Evolutionary conservation across 1,140 invertebrate genomes (phyloP).

Genomic region (Drosophila sp.): DNA sequence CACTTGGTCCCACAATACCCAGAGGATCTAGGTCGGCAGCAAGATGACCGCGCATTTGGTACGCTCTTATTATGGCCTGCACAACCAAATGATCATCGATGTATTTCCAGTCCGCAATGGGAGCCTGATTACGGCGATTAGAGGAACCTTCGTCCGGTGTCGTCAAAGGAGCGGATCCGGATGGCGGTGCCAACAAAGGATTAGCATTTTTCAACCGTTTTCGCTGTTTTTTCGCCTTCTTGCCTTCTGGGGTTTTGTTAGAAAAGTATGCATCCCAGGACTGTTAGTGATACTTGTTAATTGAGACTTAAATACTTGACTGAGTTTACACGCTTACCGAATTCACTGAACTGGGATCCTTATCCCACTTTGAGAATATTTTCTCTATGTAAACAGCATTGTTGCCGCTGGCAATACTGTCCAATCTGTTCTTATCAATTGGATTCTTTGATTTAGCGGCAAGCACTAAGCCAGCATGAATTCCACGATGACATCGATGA

Average conservation of each 20-base stretch:
- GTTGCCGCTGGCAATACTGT: conserved; percentile 33
- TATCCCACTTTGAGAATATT: conserved; percentile 36
- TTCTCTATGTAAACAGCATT: conserved; percentile 44
- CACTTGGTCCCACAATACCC: conserved; percentile 86
- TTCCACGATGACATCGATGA: not conserved
- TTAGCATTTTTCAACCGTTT: not conserved
- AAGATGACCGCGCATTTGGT: conserved; percentile 97
- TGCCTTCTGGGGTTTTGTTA: not conserved
- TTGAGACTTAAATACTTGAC: not conserved
- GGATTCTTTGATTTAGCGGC: not conserved
- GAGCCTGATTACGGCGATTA: conserved; percentile 11
- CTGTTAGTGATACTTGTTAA: conserved; percentile 9
- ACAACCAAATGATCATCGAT: conserved; percentile 99
- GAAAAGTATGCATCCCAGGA: conserved; percentile 64
- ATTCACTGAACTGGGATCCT: conserved; percentile 46
- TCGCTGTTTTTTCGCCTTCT: not conserved
- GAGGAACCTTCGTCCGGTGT: not conserved
- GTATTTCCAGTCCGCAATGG: conserved; percentile 90
- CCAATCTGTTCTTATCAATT: not conserved
- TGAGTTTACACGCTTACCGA: conserved; percentile 8
- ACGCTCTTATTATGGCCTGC: conserved; percentile 98
- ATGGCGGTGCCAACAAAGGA: not conserved
- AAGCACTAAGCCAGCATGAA: not conserved
- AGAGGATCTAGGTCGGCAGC: conserved; percentile 97
- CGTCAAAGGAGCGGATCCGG: not conserved